phyloP scores from a whole-genome alignment of 23 tunicate species.

The Aplidium turbinatum region DNA sequence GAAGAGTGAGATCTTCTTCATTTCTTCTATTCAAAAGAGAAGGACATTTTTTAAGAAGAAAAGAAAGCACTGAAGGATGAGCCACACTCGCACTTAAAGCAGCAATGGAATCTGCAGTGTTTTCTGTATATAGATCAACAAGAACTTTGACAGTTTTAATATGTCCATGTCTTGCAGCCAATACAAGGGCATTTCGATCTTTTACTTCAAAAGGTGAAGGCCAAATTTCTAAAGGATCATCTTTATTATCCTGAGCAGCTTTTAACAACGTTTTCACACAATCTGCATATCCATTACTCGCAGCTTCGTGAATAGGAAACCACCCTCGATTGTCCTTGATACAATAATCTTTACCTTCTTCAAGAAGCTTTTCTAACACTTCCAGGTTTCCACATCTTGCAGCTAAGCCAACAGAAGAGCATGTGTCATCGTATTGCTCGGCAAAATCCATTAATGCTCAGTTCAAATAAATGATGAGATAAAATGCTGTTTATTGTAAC shows the following conservation, averaged over 20 bases:
- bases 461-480: no score
- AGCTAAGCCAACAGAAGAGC: constrained; percentile 61
- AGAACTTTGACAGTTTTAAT: constrained; percentile 37
- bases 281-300: constrained; percentile 52
- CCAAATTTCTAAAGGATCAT: constrained; percentile 51
- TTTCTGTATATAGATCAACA: not conserved
- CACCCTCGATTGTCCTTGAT: constrained; percentile 67
- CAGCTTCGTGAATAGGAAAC: constrained; percentile 87
- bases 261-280: constrained; percentile 42
- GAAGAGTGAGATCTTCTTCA: not conserved
- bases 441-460: constrained; percentile 46
- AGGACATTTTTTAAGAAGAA: constrained; percentile 16
- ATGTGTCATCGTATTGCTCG: constrained; percentile 31
- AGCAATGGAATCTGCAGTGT: not conserved
- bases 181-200: constrained; percentile 30
- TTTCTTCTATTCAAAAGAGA: constrained; percentile 1
- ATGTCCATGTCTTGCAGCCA: constrained; percentile 52
- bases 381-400: constrained; percentile 35
- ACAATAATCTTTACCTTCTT: constrained; percentile 34
- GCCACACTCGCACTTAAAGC: constrained; percentile 19
- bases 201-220: constrained; percentile 36
- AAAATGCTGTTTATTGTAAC: no score
- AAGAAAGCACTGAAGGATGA: not conserved
- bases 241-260: constrained; percentile 39
- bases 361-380: constrained; percentile 4